Evolutionary conservation across 2,113 vertebrate genomes (phyloP).

Genomic region (Oxygymnocypris stewartii): DNA sequence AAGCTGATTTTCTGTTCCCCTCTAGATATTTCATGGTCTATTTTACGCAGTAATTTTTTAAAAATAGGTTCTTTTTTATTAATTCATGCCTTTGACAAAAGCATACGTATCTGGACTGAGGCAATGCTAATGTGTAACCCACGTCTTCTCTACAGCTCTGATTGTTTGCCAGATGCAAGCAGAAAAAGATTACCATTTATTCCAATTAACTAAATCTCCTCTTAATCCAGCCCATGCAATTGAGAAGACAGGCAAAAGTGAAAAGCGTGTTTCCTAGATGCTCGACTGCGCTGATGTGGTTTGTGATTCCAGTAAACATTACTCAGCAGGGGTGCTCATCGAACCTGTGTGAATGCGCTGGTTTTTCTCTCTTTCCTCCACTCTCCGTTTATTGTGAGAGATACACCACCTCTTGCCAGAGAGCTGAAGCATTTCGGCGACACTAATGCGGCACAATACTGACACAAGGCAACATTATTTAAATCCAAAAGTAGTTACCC

Average conservation of each 20-base stretch:
- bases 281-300: slow-evolving; percentile 1
- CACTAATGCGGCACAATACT: background rate
- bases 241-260: slow-evolving; percentile 4
- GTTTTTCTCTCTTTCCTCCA: background rate
- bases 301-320: slow-evolving; percentile 23
- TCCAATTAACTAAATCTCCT: slow-evolving; percentile 34
- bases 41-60: slow-evolving; percentile 11
- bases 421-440: background rate
- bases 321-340: slow-evolving; percentile 28
- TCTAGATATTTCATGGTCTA: slow-evolving; percentile 37
- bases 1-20: slow-evolving; percentile 21
- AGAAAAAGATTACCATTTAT: slow-evolving; percentile 26
- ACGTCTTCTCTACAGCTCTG: slow-evolving; percentile 22
- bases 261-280: slow-evolving; percentile 23
- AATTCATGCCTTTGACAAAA: slow-evolving; percentile 27
- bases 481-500: background rate
- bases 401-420: background rate
- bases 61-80: slow-evolving; percentile 34
- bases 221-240: slow-evolving; percentile 41
- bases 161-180: slow-evolving; percentile 21
- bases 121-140: slow-evolving; percentile 33
- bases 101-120: slow-evolving; percentile 19
- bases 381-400: background rate
- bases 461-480: background rate
- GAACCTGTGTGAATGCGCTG: background rate